A percentile compares a stretch with the other conserved stretches of the same genome.
Evolutionary conservation across 2,113 vertebrate genomes (phyloP).

Genomic region (Hippoglossus stenolepis): DNA sequence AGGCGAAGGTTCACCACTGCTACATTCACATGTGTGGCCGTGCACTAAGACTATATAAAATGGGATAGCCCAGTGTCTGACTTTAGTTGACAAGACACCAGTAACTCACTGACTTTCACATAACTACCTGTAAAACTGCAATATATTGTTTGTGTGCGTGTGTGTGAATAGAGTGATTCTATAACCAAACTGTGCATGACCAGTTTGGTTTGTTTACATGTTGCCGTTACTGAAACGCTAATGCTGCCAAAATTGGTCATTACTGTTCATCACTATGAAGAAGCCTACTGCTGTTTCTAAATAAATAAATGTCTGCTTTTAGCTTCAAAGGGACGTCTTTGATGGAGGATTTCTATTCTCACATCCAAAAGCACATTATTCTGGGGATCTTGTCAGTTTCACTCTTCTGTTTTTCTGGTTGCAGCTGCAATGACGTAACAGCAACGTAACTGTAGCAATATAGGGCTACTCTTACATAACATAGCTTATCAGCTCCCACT

Average conservation of each 20-base stretch:
- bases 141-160: neutral
- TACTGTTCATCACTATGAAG: neutral
- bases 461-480: slow-evolving; percentile 35
- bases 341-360: neutral
- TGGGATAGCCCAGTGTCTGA: too few species aligned
- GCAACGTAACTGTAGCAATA: slow-evolving; percentile 8
- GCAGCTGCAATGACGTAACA: slow-evolving; percentile 18
- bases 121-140: too few species aligned
- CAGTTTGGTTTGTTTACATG: neutral
- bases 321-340: neutral
- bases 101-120: too few species aligned
- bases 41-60: too few species aligned
- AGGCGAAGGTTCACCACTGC: too few species aligned
- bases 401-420: neutral
- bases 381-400: neutral
- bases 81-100: too few species aligned
- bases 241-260: neutral
- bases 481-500: slow-evolving; percentile 17
- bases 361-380: neutral
- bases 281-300: neutral
- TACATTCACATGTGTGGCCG: too few species aligned
- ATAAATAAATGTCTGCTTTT: neutral
- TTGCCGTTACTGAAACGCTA: neutral
- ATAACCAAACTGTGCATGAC: neutral
- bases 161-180: neutral